These are phyloP conservation scores for Cercopithecus diana DNA, from an alignment of 2,797 vertebrate species.

Conservation along the genomic window DNA sequence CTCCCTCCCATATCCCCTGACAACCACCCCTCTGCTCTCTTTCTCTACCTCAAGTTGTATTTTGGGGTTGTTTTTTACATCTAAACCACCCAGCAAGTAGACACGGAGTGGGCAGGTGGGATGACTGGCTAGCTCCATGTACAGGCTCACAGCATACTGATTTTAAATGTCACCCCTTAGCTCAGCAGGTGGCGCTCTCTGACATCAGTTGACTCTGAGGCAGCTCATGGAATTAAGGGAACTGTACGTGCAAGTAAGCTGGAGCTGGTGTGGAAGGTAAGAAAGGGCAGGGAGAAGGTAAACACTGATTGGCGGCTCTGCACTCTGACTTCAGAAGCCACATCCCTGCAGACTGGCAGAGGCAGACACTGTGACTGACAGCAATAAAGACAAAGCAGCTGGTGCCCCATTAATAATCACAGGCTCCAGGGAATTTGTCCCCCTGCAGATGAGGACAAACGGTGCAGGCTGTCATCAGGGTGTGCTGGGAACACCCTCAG, in stretches of 20 bases:
- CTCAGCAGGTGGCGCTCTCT: conserved; percentile 45
- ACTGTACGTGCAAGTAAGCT: background rate
- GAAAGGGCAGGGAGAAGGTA: background rate
- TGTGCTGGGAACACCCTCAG: background rate
- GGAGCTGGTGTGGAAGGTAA: background rate
- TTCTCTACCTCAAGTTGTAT: background rate
- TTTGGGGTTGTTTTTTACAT: background rate
- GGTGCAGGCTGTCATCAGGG: background rate
- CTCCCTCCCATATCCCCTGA: rapidly evolving
- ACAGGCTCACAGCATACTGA: rapidly evolving
- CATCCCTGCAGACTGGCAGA: conserved; percentile 1
- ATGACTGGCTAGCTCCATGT: rapidly evolving
- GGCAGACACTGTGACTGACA: conserved; percentile 36
- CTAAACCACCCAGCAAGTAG: background rate
- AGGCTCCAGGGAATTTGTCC: background rate
- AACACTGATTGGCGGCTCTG: rapidly evolving
- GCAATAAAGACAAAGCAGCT: conserved; percentile 70
- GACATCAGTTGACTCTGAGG: background rate
- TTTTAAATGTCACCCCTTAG: background rate
- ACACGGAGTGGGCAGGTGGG: rapidly evolving
- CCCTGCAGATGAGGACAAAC: background rate
- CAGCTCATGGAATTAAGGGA: background rate
- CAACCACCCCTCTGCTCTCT: background rate
- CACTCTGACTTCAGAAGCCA: background rate
- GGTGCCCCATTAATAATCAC: conserved; percentile 53